These are phyloP conservation scores for Leptinotarsa haldemani DNA, from an alignment of 2,888 invertebrate species.

Conservation along the genomic window DNA sequence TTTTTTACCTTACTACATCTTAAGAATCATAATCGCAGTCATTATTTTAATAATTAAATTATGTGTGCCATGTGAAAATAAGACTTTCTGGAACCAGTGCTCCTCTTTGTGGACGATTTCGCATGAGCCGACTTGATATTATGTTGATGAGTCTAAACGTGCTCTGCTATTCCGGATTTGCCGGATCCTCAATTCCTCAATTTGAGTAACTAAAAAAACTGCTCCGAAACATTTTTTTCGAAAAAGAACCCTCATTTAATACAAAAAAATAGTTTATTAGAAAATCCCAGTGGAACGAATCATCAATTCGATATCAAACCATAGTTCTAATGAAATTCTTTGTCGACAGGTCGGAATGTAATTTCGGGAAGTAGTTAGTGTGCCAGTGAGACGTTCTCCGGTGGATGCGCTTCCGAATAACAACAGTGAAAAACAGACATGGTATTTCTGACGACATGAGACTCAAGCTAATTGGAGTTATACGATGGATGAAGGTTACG, in stretches of 20 bases:
- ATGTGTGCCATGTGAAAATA: no score
- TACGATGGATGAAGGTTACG: conserved; percentile 62
- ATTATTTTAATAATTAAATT: no score
- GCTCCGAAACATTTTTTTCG: background rate
- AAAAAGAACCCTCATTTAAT: background rate
- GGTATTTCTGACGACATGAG: conserved; percentile 64
- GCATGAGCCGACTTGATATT: no score
- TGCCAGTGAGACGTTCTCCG: conserved; percentile 47
- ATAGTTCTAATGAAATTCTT: conserved; percentile 46
- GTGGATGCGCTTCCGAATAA: conserved; percentile 56
- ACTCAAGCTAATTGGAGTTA: conserved; percentile 58
- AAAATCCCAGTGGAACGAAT: conserved; percentile 8
- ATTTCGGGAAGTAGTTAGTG: conserved; percentile 48
- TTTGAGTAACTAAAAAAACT: background rate
- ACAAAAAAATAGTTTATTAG: background rate
- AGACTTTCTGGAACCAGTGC: no score
- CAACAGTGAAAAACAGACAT: conserved; percentile 60
- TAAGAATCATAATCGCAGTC: no score
- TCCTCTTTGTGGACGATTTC: no score
- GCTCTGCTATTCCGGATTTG: no score
- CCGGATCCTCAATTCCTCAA: no score
- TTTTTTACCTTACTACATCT: no score
- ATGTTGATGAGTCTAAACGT: no score
- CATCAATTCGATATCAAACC: conserved; percentile 42
- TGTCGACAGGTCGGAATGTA: conserved; percentile 53